These are phyloP conservation scores for Aspidiotus rigidus DNA, from an alignment of 2,888 invertebrate species.

Conservation along the genomic window DNA sequence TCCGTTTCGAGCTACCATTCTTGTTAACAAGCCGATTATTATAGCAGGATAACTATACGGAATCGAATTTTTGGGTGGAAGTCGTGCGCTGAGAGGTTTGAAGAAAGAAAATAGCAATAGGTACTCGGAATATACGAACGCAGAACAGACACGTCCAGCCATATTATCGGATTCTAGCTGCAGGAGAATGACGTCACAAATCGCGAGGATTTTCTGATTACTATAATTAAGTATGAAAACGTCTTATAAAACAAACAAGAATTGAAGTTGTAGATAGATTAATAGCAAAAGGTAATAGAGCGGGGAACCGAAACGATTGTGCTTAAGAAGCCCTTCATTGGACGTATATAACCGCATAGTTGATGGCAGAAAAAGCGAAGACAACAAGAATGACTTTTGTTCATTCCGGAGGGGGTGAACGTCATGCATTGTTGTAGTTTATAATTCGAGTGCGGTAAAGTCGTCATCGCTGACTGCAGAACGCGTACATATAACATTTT, in stretches of 20 bases:
- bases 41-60: slow-evolving; percentile 22
- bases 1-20: slow-evolving; percentile 1
- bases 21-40: slow-evolving; percentile 24
- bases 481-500: no score
- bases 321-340: neutral
- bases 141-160: slow-evolving; percentile 15
- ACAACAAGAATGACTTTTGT: no score
- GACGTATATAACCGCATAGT: no score
- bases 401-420: no score
- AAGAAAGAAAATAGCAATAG: neutral
- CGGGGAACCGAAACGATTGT: slow-evolving; percentile 15
- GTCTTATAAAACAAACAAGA: slow-evolving; percentile 33
- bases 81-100: neutral
- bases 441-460: no score
- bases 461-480: no score
- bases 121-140: no score
- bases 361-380: no score
- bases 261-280: slow-evolving; percentile 23
- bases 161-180: slow-evolving; percentile 31
- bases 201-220: slow-evolving; percentile 32
- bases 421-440: no score
- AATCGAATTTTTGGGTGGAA: slow-evolving; percentile 9
- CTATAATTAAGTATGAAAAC: slow-evolving; percentile 32
- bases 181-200: slow-evolving; percentile 32
- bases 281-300: slow-evolving; percentile 29